Base-by-base conservation (phyloP, 2,113 vertebrate species). In the Opisthocomus hoazin region DNA sequence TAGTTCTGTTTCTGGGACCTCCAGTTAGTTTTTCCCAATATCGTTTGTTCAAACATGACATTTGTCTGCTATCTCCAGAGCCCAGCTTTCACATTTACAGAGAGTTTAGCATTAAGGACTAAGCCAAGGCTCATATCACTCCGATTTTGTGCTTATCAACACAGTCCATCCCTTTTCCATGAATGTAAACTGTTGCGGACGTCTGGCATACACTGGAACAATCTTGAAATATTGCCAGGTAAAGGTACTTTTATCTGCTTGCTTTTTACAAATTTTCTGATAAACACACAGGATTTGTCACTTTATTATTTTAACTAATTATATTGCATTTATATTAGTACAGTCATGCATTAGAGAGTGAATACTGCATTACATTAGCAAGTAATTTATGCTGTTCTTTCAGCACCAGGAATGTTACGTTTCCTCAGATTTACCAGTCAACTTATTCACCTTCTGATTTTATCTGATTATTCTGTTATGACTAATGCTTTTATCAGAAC, bases 61-160 rank as follows among this genome's bases (percentile, higher is more conserved):
- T 97, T 95, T 96, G 66, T 64, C 70, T 94, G 83, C 90, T 97
- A 97, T 97, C 97, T 97, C 83, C 76, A 84, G 93, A 89, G 46
- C 74, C 87, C 97, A 97, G 96, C 94, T 89, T 94, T 96, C 66
- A 97, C 90, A 95, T 97, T 97, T 96, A 83, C 94, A 79, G 93
- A 96, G 90, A 96, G 69, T 95, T 97, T 83, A 94, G 89, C 81
- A 93, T 94, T 96, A 86, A 85, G 87, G 60, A 66, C 81, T 93
- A 86, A 97, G 83, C 93, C 58, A 79, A 87, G 56, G 77, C 77
- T 96, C 80, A 30, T 95, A 97, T 96, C 85, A 69, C 87, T 92
- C 89, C 2, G 63, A 88, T 94, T 97, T 95, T 94, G 74, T 74
- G 84, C 96, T 97, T 97, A 97, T 97, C 96, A 95, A 74, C 79